Evolutionary conservation across 2,888 invertebrate species (phyloP), one percentile per base, ranked within the genome.

Genomic region (Pollenia griseotomentosa): DNA sequence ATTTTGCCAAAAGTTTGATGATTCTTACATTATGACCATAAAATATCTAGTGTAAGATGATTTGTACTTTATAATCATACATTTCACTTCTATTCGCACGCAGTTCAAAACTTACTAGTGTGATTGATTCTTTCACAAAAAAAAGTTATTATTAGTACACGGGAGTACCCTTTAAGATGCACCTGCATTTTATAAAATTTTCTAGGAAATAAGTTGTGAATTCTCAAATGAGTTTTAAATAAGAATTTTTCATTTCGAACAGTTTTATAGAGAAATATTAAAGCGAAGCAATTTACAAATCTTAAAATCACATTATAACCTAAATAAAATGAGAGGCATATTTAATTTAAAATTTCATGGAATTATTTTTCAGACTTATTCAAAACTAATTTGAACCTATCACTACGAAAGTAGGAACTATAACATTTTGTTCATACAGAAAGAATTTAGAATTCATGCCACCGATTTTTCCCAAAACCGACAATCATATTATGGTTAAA

Each of bases 1-100:
- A 66, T 75, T 68, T 68, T 68, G 61, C 44, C 68, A 83, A 83
- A 83, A 75, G 16, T 75, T 66, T 46, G 11, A 55, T 75, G 66
- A 59, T 48, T 75, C 23, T 74, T 59, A 33, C 68, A 68, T 66
- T 75, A 33, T 75, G 53, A 68, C 2, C 61, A 40, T 70, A 33
- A 57, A 53, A 59, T 59, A 55, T n/a, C 2, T 68, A 53, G 11
- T 73, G 40, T 55, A n/a, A 57, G 33, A 59, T 55, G 46, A n/a
- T 70, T 73, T 46, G 46, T 40, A 53, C 11, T 70, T 33, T n/a
- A 61, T 74, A 74, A 46, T n/a, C 14, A n/a, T 53, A 7, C 8
- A 8, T 53, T 44, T 14, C 46, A 33, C 33, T 46, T 46, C 9
- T 61, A 48, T 61, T 70, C 42, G 19, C 46, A 66, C 48, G 42